Evolutionary conservation across 1,140 invertebrate species (phyloP).

Genomic region (Tachypleus tridentatus): DNA sequence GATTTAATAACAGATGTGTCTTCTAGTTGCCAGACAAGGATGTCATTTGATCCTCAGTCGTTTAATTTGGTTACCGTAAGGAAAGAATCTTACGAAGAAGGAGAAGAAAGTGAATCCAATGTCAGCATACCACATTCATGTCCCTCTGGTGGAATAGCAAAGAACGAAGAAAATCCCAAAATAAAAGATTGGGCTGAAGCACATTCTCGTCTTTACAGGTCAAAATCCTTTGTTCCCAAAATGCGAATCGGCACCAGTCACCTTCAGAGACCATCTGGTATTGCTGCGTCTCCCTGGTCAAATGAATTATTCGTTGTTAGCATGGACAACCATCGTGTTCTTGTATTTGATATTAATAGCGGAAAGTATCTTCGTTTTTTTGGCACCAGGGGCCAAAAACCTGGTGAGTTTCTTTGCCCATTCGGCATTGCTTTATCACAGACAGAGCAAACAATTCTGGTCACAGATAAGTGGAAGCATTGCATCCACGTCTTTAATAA

Average conservation of each 20-base stretch:
- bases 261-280: slow-evolving; percentile 42
- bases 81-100: no score
- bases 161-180: no score
- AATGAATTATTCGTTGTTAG: slow-evolving; percentile 42
- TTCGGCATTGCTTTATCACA: slow-evolving; percentile 51
- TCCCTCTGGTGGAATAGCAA: no score
- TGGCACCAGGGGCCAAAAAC: slow-evolving; percentile 39
- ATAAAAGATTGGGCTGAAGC: background rate
- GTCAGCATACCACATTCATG: no score
- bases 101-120: no score
- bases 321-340: slow-evolving; percentile 42
- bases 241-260: slow-evolving; percentile 1
- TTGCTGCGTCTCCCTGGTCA: slow-evolving; percentile 44
- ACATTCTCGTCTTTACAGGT: slow-evolving; percentile 1
- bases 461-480: slow-evolving; percentile 60
- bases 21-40: background rate
- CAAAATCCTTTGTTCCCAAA: slow-evolving; percentile 1
- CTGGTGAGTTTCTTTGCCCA: slow-evolving; percentile 46
- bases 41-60: background rate
- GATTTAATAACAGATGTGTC: background rate
- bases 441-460: slow-evolving; percentile 45
- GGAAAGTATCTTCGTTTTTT: slow-evolving; percentile 35
- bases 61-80: no score
- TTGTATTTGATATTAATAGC: slow-evolving; percentile 42
- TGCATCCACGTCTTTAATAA: slow-evolving; percentile 58